Evolutionary conservation across 2,113 vertebrate genomes (phyloP), one percentile per base, ranked within the genome.

Genomic region (Paraplagusia blochii): DNA sequence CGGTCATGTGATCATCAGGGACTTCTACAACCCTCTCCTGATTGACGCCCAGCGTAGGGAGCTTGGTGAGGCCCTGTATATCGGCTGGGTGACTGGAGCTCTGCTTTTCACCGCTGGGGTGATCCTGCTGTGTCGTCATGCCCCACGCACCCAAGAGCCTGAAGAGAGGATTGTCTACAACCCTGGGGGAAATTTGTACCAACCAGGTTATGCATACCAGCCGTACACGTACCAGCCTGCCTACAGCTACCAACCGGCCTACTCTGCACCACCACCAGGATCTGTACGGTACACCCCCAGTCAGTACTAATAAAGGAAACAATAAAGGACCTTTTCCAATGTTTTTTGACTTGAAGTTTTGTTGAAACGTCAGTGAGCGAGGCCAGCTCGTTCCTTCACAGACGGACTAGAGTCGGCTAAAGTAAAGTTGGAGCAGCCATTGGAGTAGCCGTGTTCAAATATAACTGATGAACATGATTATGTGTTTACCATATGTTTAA

Each of bases 1-100:
- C 0, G 90, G 53, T 29, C 61, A 88, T 29, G 77, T 87, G 17
- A 91, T 93, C 85, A 89, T 92, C 68, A 69, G 14, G 34, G 89
- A 92, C 46, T 91, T 91, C 72, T 93, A 92, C 85, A 90, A 91
- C 80, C 86, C 90, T 0, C 64, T 92, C 59, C 85, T 92, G 63
- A 83, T 88, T 2, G 88, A 90, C 10, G 91, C 90, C 17, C 83
- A 90, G 74, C 88, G 90, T 8, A 72, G 89, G 22, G 92, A 93
- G 80, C 85, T 92, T 0, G 92, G 92, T 0, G 90, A 90, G 56
- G 91, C 91, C 0, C 86, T 93, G 5, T 93, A 92, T 73, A 86
- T 93, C 4, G 92, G 91, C 36, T 93, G 92, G 92, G 78, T 89
- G 46, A 86, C 88, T 1, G 68, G 83, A 0, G 90, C 63, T 1